A percentile compares a stretch with the other conserved stretches of the same genome.
Conservation (phyloP, 2,797 vertebrate species). For the Erithacus rubecula region DNA sequence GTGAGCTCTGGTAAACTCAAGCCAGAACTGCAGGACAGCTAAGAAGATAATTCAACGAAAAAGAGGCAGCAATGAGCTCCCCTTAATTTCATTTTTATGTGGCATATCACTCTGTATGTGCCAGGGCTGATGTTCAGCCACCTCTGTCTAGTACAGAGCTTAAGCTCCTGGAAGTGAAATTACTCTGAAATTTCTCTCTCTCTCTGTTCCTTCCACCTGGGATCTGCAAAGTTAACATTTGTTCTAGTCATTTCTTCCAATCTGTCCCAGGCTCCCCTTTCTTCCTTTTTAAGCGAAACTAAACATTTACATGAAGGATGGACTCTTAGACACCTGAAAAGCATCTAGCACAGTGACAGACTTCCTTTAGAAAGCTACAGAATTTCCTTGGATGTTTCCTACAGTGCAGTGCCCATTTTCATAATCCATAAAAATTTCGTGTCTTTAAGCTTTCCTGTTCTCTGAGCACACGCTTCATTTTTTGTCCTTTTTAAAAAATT, state of each 20-base stretch:
- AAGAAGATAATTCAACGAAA: background rate
- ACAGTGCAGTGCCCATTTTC: background rate
- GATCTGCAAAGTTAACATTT: background rate
- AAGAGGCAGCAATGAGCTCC: background rate
- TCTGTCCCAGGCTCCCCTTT: background rate
- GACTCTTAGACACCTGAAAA: background rate
- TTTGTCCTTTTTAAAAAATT: background rate
- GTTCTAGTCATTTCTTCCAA: background rate
- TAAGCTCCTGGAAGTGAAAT: background rate
- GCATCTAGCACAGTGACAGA: background rate
- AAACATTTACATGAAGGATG: background rate
- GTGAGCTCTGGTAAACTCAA: background rate
- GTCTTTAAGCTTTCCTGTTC: background rate
- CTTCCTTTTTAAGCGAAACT: background rate
- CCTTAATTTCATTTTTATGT: background rate
- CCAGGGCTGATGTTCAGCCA: background rate
- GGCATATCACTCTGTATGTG: background rate
- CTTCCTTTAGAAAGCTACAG: background rate
- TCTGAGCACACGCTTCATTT: background rate
- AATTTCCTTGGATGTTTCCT: background rate
- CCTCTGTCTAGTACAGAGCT: rapidly evolving
- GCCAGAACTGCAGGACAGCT: background rate
- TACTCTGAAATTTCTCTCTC: background rate
- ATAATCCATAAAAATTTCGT: slow-evolving; percentile 7
- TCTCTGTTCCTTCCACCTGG: background rate